Base-by-base conservation (phyloP, 2,113 vertebrate genomes). In the Synodontis membranacea region DNA sequence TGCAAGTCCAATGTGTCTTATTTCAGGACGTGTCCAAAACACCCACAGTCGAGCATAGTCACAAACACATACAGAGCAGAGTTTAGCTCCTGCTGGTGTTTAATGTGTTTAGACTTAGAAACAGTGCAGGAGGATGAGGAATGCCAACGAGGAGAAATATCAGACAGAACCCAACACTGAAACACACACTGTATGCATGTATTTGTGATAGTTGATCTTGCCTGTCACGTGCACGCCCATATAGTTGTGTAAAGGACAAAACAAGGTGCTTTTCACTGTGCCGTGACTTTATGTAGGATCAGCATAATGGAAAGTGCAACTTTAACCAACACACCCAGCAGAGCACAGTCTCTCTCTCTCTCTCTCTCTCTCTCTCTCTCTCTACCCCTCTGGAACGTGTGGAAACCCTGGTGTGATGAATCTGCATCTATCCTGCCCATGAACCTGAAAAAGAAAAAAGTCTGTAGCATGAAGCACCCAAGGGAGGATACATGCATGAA, bases 311-410 rank as follows among this genome's bases (percentile, higher is more conserved):
- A 85, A 64, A 64, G 23, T 54, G 39, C 52, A 68, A 34, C 60
- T 66, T 5, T 62, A 79, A 50, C 56, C 44, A 50, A 48, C 31
- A 42, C 23, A 31, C 23, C 72, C 39, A 85, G 84, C 37, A 78
- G n/a, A 48, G 44, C 28, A 34, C 74, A 66, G 37, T 66, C 68
- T 37, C 39, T 66, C 23, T 56, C 75, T 84, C 84, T 90, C 54
- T 25, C 50, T 62, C 88, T 88, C 72, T 86, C 87, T 88, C 64
- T 84, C 86, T 88, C 48, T 7, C 37, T 79, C 52, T 84, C 86
- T 88, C 48, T 7, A 31, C 75, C 52, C 70, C 17, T 88, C 81
- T 89, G 50, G 78, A 82, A 78, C 78, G 80, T 48, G 34, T 37
- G 4, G 28, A 62, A 54, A 39, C 37, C 56, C 1, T 62, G 74